phyloP scores from a whole-genome alignment of 2,113 vertebrate species.

The Hyperoodon ampullatus region DNA sequence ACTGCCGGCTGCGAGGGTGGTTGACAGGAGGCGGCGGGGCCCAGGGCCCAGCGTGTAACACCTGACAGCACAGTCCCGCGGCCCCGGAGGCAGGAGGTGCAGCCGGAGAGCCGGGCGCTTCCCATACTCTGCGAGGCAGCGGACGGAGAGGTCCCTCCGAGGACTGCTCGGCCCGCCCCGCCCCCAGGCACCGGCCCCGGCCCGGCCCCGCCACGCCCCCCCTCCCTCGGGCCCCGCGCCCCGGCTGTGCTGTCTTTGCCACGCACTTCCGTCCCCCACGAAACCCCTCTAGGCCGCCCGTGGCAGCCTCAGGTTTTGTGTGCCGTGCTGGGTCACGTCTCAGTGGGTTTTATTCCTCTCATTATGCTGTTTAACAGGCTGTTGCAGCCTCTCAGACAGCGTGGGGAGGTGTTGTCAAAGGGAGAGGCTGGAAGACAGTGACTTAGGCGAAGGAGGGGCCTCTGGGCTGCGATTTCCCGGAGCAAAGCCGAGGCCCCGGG shows the following conservation, averaged over 20 bases:
- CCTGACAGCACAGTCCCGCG: background rate
- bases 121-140: accelerated
- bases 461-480: accelerated
- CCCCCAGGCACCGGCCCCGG: too few species aligned
- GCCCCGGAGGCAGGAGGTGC: background rate
- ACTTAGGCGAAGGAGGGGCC: background rate
- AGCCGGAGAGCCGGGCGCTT: too few species aligned
- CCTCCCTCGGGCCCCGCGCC: too few species aligned
- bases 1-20: background rate
- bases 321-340: background rate
- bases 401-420: background rate
- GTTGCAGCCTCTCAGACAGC: background rate
- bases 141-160: background rate
- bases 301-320: background rate
- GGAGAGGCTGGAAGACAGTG: background rate
- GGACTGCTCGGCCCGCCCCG: too few species aligned
- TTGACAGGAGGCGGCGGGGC: too few species aligned
- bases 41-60: background rate
- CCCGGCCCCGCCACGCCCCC: background rate
- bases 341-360: background rate
- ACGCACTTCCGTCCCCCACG: accelerated
- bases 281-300: background rate
- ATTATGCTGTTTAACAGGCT: slow-evolving; percentile 32
- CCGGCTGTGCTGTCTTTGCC: background rate
- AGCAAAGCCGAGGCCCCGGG: background rate